Evolutionary conservation across 2,888 invertebrate species (phyloP).

Genomic region (Archips xylosteana): DNA sequence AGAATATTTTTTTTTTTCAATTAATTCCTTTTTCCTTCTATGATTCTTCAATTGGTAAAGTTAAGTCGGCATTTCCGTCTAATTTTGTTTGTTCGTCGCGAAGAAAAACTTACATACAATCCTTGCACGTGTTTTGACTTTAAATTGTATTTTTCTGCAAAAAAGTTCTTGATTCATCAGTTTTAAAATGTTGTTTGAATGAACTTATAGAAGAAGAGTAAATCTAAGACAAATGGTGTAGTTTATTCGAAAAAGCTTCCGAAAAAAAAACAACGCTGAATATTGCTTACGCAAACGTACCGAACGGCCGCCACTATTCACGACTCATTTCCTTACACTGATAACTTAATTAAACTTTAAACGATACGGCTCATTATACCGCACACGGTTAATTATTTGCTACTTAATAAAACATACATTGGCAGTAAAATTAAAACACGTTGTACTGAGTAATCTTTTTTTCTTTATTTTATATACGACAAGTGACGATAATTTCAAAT

Average conservation of each 20-base stretch:
- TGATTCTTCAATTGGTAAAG: too few species aligned
- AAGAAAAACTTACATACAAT: too few species aligned
- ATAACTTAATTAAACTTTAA: slow-evolving; percentile 54
- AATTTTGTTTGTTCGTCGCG: too few species aligned
- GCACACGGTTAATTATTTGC: slow-evolving; percentile 48
- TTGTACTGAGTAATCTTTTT: slow-evolving; percentile 24
- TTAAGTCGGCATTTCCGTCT: too few species aligned
- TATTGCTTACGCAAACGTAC: background rate
- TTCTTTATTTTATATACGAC: background rate
- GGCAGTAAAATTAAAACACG: too few species aligned
- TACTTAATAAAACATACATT: too few species aligned
- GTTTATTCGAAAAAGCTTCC: slow-evolving; percentile 4
- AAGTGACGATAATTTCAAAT: too few species aligned
- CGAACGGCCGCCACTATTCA: slow-evolving; percentile 41
- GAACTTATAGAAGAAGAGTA: background rate
- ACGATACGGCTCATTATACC: slow-evolving; percentile 44
- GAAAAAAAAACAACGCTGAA: slow-evolving; percentile 2
- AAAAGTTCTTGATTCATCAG: too few species aligned
- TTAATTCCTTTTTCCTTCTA: background rate
- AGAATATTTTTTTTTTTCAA: background rate
- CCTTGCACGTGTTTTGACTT: too few species aligned
- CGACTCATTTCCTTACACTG: slow-evolving; percentile 53
- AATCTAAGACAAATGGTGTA: background rate
- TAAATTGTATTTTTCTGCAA: too few species aligned
- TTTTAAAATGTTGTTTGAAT: too few species aligned